These are phyloP conservation scores for Gymnarchus niloticus DNA, from an alignment of 2,113 vertebrate genomes.

Conservation along the genomic window DNA sequence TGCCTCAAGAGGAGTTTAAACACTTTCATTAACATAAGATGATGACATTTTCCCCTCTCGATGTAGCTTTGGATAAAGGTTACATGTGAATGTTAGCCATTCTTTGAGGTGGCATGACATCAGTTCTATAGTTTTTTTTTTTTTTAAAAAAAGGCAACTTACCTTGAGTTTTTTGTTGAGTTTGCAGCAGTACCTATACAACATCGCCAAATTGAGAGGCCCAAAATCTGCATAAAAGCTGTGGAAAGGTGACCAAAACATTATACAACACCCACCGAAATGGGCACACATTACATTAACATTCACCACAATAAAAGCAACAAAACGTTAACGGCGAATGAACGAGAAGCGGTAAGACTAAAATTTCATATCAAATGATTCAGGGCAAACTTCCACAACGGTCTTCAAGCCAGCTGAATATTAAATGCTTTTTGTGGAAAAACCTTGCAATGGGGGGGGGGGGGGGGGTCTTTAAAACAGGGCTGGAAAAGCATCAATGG, in stretches of 20 bases:
- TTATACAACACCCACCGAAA: not conserved
- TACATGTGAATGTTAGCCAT: not conserved
- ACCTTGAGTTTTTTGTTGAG: conserved; percentile 98
- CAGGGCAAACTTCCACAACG: not conserved
- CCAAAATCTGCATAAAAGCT: conserved; percentile 98
- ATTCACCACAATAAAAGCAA: not conserved
- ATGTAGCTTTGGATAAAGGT: not conserved
- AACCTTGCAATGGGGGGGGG: not conserved
- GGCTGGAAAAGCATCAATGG: not conserved
- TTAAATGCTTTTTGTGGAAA: not conserved
- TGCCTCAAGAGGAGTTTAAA: not conserved
- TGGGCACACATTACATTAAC: not conserved
- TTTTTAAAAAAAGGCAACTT: conserved; percentile 47
- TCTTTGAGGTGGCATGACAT: not conserved
- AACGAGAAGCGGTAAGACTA: not conserved
- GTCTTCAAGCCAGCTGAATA: not conserved
- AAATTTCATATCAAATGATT: not conserved
- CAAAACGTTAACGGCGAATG: not conserved
- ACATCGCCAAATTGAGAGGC: conserved; percentile 86
- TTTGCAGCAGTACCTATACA: conserved; percentile 96
- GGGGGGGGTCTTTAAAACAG: not conserved
- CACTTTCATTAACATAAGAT: not conserved
- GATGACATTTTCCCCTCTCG: not conserved
- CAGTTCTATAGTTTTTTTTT: conserved; percentile 46
- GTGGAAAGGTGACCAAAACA: conserved; percentile 28